phyloP scores from a whole-genome alignment of 2,888 invertebrate species.

The Melitaea athalia region DNA sequence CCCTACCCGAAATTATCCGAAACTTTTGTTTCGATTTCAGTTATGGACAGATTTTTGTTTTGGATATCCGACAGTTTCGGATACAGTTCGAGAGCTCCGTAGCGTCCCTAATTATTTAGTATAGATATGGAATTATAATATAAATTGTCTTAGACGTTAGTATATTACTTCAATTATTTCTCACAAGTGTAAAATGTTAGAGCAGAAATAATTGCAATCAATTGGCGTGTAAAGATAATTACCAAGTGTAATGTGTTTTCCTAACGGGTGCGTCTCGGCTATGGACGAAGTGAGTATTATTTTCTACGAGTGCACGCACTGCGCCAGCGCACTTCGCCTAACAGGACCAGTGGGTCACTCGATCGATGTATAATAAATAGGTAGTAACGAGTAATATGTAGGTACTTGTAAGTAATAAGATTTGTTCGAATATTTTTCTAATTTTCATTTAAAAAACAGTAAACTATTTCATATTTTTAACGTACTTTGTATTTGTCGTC shows the following conservation, averaged over 20 bases:
- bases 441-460: no score
- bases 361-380: conserved; percentile 27
- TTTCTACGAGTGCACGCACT: conserved; percentile 32
- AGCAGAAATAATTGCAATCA: background rate
- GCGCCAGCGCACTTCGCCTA: conserved; percentile 24
- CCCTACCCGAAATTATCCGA: no score
- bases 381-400: conserved; percentile 16
- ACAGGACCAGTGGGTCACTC: conserved; percentile 36
- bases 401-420: background rate
- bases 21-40: no score
- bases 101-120: no score
- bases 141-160: no score
- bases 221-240: conserved; percentile 23
- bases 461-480: background rate
- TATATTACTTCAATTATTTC: background rate
- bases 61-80: no score
- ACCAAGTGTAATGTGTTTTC: conserved; percentile 25
- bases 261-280: conserved; percentile 19
- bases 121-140: no score
- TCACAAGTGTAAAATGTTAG: background rate
- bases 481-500: background rate
- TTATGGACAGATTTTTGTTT: no score
- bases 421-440: background rate
- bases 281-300: conserved; percentile 21
- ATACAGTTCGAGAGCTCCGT: no score